Percentiles rank a stretch among this genome's conserved stretches.
phyloP scores from a whole-genome alignment of 53 echinoderm and acorn worm species.

The Glandiceps talaboti region DNA sequence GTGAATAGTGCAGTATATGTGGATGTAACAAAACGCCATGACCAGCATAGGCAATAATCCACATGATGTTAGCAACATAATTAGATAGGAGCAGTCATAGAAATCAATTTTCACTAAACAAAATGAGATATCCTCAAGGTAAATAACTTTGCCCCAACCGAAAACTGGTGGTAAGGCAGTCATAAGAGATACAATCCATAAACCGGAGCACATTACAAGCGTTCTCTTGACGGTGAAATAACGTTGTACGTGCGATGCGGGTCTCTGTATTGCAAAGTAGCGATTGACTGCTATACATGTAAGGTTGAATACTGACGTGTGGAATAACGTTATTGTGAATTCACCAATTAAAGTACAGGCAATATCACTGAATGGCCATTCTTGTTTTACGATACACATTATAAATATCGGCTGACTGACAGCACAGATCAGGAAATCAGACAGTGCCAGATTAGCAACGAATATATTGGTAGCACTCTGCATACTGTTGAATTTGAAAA shows the following conservation, averaged over 20 bases:
- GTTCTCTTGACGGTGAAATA: neutral
- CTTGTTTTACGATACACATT: neutral
- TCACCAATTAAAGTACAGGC: neutral
- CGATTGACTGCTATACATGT: neutral
- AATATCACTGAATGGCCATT: neutral
- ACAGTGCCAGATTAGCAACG: neutral
- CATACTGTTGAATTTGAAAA: neutral
- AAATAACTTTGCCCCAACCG: neutral
- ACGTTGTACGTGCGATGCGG: neutral
- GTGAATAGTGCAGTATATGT: neutral
- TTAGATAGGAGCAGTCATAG: neutral
- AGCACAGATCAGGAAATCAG: neutral
- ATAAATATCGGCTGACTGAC: neutral
- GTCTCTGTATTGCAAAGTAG: neutral
- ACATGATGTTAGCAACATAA: neutral
- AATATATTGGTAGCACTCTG: neutral
- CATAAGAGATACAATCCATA: neutral
- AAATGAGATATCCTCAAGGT: neutral
- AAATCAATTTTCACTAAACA: neutral
- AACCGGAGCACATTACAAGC: neutral
- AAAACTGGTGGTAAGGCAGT: neutral
- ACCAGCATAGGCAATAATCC: neutral
- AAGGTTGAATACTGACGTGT: neutral
- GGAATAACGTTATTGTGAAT: neutral
- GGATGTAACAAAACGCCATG: neutral